Conservation (phyloP, 1,140 invertebrate genomes). For the Lasioglossum baleicum region DNA sequence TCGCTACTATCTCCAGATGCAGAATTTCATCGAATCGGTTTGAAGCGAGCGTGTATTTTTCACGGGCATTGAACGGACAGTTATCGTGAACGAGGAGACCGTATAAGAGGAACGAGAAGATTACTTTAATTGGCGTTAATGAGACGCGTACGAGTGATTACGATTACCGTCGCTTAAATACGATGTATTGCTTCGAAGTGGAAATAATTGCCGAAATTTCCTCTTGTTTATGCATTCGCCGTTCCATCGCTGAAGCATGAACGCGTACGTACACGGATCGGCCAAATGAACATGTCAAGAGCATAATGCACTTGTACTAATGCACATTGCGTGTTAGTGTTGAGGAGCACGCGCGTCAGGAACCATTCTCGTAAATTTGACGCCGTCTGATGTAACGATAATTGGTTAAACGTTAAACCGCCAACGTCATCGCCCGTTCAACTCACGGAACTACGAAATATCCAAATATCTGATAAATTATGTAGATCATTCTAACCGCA, state of each 20-base stretch:
- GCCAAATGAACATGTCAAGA: conserved; percentile 63
- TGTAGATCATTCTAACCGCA: neutral
- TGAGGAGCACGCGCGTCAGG: conserved; percentile 10
- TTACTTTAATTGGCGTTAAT: conserved; percentile 54
- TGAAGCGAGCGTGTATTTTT: too few species aligned
- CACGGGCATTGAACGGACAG: neutral
- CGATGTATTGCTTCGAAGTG: conserved; percentile 14
- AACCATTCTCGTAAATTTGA: conserved; percentile 23
- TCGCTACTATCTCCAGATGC: too few species aligned
- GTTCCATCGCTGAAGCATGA: conserved; percentile 36
- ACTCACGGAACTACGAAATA: neutral
- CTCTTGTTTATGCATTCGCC: conserved; percentile 51
- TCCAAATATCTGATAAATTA: neutral
- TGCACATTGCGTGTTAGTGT: conserved; percentile 46
- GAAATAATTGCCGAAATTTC: conserved; percentile 56
- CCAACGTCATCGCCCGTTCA: neutral
- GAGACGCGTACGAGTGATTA: conserved; percentile 30
- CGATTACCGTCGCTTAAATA: neutral
- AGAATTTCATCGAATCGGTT: too few species aligned
- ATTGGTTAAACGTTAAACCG: neutral
- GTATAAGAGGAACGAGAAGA: neutral
- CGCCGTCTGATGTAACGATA: conserved; percentile 1
- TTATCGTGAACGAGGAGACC: too few species aligned
- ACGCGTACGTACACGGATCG: conserved; percentile 38
- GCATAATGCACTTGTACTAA: conserved; percentile 59